Evolutionary conservation across 2,113 vertebrate species (phyloP), one percentile per base, ranked within the genome.

Genomic region (Alligator mississippiensis): DNA sequence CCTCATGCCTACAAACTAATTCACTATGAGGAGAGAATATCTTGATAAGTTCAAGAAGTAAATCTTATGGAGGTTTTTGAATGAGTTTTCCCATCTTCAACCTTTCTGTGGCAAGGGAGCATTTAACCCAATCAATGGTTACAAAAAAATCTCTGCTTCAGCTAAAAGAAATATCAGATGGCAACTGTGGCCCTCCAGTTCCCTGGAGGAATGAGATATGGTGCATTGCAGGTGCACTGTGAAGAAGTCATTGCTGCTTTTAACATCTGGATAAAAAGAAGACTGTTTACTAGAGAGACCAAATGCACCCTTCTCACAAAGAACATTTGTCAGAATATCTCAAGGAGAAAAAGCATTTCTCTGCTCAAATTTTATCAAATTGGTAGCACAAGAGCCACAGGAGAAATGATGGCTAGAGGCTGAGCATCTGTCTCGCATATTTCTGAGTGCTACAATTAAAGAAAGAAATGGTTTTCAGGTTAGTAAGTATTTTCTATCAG

Each of bases 241-340:
- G 58, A 94, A 86, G 91, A 94, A 89, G 85, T n/a, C 78, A 88
- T 95, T 21, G 5, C 72, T 95, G 92, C 78, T 95, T 16, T 82
- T 93, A 95, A 93, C 92, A 93, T 79, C 92, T 97, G 92, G 87
- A 93, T 94, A 57, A 93, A 93, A 94, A 96, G 86, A 74, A 60
- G 1, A 55, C 80, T 92, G 88, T 95, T 96, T 91, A 93, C 77
- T 68, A 57, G 91, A 95, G 78, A 75, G 90, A 61, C 78, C 12
- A 78, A 94, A 94, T 84, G 76, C 79, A 92, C 90, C 79, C 15
- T 24, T 85, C 88, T 82, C 85, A 74, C 64, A 92, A 97, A 93
- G 61, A 94, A 82, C 0, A 85, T 91, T 97, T 96, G 84, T 98
- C 90, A 97, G 66, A 28, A 82, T 95, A 93, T 95, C 84, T 93